Evolutionary conservation across 2,113 vertebrate genomes (phyloP).

Genomic region (Orcinus orca): DNA sequence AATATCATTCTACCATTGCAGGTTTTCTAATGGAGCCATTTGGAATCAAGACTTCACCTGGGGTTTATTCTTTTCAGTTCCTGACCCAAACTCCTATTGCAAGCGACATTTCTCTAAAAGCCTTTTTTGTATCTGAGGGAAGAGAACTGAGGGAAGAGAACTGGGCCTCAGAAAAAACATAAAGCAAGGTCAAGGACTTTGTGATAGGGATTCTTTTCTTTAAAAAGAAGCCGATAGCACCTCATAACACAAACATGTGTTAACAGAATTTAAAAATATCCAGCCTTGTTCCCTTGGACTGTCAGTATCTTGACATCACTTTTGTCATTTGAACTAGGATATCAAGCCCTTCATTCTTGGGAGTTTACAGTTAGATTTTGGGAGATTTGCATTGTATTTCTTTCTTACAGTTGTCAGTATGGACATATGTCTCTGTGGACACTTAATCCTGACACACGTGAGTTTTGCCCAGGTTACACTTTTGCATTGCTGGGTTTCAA

Average conservation of each 20-base stretch:
- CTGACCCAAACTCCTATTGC: neutral
- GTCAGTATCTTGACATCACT: neutral
- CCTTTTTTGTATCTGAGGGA: neutral
- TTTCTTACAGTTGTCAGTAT: neutral
- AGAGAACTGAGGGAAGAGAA: neutral
- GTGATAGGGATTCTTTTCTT: neutral
- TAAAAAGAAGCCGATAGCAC: neutral
- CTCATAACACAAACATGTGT: neutral
- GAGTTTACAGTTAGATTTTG: neutral
- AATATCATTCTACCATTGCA: accelerated
- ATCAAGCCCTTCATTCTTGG: neutral
- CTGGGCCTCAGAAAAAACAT: neutral
- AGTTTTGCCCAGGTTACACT: neutral
- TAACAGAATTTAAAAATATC: slow-evolving; percentile 1
- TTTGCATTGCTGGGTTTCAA: slow-evolving; percentile 24
- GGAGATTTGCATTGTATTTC: neutral
- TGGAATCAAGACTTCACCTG: neutral
- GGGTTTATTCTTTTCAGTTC: slow-evolving; percentile 21
- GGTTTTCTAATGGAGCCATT: neutral
- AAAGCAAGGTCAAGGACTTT: neutral
- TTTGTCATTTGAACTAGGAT: neutral
- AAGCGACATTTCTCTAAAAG: neutral
- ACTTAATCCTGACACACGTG: neutral
- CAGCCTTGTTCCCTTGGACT: neutral
- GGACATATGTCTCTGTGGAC: neutral